A percentile compares a stretch with the other conserved stretches of the same genome.
These are phyloP conservation scores for Cotesia vestalis DNA, from an alignment of 1,140 invertebrate species.

Conservation along the genomic window DNA sequence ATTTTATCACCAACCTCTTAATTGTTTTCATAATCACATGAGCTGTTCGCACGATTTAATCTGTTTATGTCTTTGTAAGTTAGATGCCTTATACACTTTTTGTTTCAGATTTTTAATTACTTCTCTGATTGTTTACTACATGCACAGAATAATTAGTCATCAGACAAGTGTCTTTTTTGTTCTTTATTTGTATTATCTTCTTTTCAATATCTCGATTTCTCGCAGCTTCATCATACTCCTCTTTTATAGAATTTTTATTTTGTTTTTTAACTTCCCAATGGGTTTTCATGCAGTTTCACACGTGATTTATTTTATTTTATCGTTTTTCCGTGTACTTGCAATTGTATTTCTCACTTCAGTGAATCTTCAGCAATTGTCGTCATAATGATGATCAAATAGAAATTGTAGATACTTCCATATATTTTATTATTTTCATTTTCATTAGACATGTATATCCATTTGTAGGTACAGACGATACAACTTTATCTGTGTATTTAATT, in stretches of 20 bases:
- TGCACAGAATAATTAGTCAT: slow-evolving; percentile 48
- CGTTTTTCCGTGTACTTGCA: neutral
- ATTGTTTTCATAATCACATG: slow-evolving; percentile 32
- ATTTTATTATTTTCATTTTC: too few relatives aligned
- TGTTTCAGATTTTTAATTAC: slow-evolving; percentile 46
- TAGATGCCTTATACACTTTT: slow-evolving; percentile 16
- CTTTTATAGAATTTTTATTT: neutral
- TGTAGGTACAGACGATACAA: too few relatives aligned
- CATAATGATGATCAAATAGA: too few relatives aligned
- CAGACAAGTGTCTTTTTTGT: slow-evolving; percentile 38
- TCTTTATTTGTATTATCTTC: slow-evolving; percentile 34
- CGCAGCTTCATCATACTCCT: neutral
- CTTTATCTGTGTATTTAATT: neutral
- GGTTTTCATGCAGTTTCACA: neutral
- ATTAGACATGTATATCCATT: too few relatives aligned
- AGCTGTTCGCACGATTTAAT: slow-evolving; percentile 2
- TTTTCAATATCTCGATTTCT: slow-evolving; percentile 15
- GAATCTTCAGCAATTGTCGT: too few relatives aligned
- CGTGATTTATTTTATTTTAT: slow-evolving; percentile 3
- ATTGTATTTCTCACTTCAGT: too few relatives aligned
- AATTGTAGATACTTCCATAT: neutral
- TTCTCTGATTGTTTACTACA: slow-evolving; percentile 47
- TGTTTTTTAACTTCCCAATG: neutral
- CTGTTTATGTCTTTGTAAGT: slow-evolving; percentile 26
- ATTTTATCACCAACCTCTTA: too few relatives aligned